These are phyloP conservation scores for Zaprionus ghesquierei DNA, from an alignment of 1,140 invertebrate genomes.

Conservation along the genomic window DNA sequence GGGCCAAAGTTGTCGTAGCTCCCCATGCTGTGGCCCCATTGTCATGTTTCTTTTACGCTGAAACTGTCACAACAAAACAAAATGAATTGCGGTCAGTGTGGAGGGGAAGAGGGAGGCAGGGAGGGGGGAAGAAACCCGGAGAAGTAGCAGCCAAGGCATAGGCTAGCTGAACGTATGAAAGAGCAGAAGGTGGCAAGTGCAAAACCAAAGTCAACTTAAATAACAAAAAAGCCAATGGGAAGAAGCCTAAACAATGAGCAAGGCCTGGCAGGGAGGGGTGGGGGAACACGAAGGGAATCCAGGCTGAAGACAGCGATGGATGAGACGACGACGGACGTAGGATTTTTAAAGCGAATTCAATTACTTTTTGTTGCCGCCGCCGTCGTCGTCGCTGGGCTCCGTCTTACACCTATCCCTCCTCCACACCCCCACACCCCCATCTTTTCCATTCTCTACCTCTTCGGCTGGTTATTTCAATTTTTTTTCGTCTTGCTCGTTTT, in stretches of 20 bases:
- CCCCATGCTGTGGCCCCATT: conserved; percentile 28
- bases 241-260: conserved; percentile 49
- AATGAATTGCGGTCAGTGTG: conserved; percentile 64
- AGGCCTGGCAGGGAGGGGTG: not conserved
- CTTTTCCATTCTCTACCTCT: not conserved
- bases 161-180: not conserved
- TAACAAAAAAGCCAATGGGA: conserved; percentile 33
- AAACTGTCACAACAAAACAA: conserved; percentile 72
- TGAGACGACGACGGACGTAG: conserved; percentile 32
- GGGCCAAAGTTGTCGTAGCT: not conserved
- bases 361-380: conserved; percentile 71
- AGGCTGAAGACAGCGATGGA: conserved; percentile 16
- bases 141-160: not conserved
- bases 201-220: conserved; percentile 45
- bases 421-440: not conserved
- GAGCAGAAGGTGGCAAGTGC: conserved; percentile 26
- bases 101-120: too few relatives aligned
- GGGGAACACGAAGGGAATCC: not conserved
- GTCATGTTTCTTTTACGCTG: conserved; percentile 63
- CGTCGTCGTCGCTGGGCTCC: not conserved
- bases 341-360: conserved; percentile 80
- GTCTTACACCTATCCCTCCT: not conserved
- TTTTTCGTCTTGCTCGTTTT: not conserved
- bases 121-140: conserved; percentile 25
- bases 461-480: conserved; percentile 12